phyloP scores from a whole-genome alignment of 2,797 vertebrate genomes.

The Acestrorhynchus altus region DNA sequence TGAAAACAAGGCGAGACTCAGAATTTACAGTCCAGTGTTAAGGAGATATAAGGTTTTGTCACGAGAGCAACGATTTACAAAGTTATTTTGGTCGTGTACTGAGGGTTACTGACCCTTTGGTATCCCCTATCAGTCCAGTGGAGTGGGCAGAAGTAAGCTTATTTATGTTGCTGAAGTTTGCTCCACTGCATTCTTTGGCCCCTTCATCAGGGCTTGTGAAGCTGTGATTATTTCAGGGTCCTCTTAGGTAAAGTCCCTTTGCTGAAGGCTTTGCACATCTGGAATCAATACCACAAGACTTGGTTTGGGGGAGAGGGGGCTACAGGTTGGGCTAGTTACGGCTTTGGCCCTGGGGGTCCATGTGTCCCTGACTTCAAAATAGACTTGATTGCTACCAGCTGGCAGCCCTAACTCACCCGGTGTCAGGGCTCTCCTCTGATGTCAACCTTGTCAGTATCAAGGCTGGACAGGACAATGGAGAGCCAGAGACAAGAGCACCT shows the following conservation, averaged over 20 bases:
- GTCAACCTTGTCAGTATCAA: conserved; percentile 86
- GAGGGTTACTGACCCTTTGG: conserved; percentile 37
- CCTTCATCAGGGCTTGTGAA: conserved; percentile 48
- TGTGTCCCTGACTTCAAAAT: conserved; percentile 88
- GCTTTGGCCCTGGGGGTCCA: conserved; percentile 83
- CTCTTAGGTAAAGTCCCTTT: conserved; percentile 74
- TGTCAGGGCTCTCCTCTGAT: conserved; percentile 84
- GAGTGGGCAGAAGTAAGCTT: conserved; percentile 38
- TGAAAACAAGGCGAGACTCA: too few species aligned
- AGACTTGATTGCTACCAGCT: conserved; percentile 88
- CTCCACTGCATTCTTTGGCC: conserved; percentile 49
- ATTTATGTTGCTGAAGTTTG: conserved; percentile 54
- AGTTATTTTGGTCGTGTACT: not conserved
- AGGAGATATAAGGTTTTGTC: too few species aligned
- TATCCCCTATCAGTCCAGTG: conserved; percentile 30
- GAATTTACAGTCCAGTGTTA: not conserved
- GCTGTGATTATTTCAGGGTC: conserved; percentile 71
- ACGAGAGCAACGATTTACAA: not conserved
- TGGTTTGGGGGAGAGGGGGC: conserved; percentile 67
- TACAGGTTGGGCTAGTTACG: conserved; percentile 74
- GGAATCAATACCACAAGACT: conserved; percentile 80
- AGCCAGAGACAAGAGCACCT: conserved; percentile 60
- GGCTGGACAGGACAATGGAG: conserved; percentile 75
- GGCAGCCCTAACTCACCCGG: conserved; percentile 84
- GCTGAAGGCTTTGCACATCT: conserved; percentile 75